A percentile compares a stretch with the other conserved stretches of the same genome.
Conservation (phyloP, 2,888 invertebrate genomes). For the Sesia bembeciformis region DNA sequence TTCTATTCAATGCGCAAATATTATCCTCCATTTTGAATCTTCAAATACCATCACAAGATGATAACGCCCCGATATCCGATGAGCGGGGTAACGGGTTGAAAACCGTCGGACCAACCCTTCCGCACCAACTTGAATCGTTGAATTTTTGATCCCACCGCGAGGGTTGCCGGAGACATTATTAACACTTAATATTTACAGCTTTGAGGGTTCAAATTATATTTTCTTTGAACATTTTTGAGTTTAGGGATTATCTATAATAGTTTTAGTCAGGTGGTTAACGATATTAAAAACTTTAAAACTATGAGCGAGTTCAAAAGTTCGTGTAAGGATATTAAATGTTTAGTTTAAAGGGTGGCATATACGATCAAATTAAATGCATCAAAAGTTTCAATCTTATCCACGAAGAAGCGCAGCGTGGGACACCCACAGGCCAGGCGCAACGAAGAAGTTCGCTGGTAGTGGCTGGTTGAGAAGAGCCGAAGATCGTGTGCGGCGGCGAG, state of each 20-base stretch:
- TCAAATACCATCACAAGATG: slow-evolving; percentile 1
- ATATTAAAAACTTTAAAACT: neutral
- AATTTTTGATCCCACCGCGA: slow-evolving; percentile 51
- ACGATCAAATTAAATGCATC: too few relatives aligned
- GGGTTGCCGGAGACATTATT: slow-evolving; percentile 52
- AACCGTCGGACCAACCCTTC: slow-evolving; percentile 44
- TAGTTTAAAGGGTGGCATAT: too few relatives aligned
- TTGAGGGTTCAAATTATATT: slow-evolving; percentile 22
- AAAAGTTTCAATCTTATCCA: too few relatives aligned
- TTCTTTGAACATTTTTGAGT: slow-evolving; percentile 16
- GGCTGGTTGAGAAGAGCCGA: too few relatives aligned
- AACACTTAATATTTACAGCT: slow-evolving; percentile 62
- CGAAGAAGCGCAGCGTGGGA: too few relatives aligned
- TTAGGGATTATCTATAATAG: slow-evolving; percentile 6
- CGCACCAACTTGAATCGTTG: slow-evolving; percentile 42
- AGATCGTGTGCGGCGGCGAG: too few relatives aligned
- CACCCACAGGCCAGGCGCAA: too few relatives aligned
- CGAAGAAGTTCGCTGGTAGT: too few relatives aligned
- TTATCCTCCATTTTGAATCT: neutral
- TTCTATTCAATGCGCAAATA: neutral
- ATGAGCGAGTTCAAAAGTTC: too few relatives aligned
- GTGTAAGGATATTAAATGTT: too few relatives aligned
- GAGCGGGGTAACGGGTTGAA: slow-evolving; percentile 37
- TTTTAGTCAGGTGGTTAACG: neutral
- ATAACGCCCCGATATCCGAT: slow-evolving; percentile 35